Conservation (phyloP, 2,113 vertebrate genomes). For the Antechinus stuartii region DNA sequence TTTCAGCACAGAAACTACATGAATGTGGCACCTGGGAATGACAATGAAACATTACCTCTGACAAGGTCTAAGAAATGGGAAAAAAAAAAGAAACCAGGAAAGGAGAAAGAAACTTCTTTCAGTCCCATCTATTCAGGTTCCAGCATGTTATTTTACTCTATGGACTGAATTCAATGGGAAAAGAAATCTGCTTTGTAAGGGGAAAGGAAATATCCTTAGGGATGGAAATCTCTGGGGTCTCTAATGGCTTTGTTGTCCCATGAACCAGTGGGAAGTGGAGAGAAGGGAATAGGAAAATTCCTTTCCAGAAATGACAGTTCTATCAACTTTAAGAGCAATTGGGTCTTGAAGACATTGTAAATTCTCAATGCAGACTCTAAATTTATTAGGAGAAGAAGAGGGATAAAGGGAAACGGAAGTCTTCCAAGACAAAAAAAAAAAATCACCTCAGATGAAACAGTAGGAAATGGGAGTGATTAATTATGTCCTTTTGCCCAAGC, state of each 20-base stretch:
- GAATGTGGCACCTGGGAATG: not conserved
- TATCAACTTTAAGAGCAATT: not conserved
- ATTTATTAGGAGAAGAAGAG: not conserved
- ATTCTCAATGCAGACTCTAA: not conserved
- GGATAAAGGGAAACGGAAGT: not conserved
- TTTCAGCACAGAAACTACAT: slow-evolving; percentile 48
- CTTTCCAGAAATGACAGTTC: slow-evolving; percentile 10
- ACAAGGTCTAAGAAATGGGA: not conserved
- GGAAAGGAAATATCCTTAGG: not conserved
- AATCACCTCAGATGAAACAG: not conserved
- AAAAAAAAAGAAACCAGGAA: not conserved
- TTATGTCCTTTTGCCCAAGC: not conserved
- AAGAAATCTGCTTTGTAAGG: accelerated
- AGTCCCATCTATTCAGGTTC: not conserved
- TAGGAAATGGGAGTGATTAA: not conserved
- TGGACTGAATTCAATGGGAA: accelerated
- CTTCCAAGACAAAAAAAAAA: slow-evolving; percentile 2
- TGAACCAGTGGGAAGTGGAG: slow-evolving; percentile 5
- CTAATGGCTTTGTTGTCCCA: slow-evolving; percentile 17
- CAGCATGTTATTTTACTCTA: accelerated
- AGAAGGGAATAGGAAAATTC: not conserved
- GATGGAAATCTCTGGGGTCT: accelerated
- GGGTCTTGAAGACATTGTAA: not conserved
- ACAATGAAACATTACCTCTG: not conserved
- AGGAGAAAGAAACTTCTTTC: not conserved